Evolutionary conservation across 2,888 invertebrate genomes (phyloP).

Genomic region (Tenthredo notha): DNA sequence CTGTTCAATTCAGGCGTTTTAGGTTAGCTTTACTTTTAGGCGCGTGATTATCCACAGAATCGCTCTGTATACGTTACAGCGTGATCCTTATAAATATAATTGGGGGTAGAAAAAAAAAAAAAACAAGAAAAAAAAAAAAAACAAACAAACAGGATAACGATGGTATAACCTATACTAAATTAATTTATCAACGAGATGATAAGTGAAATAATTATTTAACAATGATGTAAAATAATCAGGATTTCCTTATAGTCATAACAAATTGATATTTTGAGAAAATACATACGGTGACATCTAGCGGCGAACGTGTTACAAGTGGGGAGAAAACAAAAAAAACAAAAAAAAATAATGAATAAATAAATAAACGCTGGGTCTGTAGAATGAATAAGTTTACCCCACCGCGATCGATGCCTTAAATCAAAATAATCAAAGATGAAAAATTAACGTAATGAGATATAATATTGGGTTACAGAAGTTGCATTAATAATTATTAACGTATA

Average conservation of each 20-base stretch:
- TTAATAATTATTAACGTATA: slow-evolving; percentile 45
- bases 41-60: too few species aligned
- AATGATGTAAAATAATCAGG: background rate
- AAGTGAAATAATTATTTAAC: background rate
- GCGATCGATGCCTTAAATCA: slow-evolving; percentile 7
- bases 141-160: background rate
- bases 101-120: background rate
- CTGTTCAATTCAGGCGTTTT: too few species aligned
- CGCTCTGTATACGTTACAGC: background rate
- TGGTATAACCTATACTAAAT: background rate
- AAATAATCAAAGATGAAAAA: background rate
- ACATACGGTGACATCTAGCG: background rate
- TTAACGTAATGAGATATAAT: slow-evolving; percentile 6
- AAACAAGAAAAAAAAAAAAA: background rate
- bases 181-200: background rate
- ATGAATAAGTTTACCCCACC: background rate
- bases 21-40: too few species aligned
- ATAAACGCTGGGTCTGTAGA: background rate
- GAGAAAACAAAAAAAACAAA: too few species aligned
- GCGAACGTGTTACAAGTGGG: background rate
- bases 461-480: slow-evolving; percentile 7
- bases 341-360: too few species aligned
- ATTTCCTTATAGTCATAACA: background rate
- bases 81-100: background rate
- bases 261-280: background rate